Conservation (phyloP, 64 coral and sea anemone genomes). For the Catalaphyllia jardinei region DNA sequence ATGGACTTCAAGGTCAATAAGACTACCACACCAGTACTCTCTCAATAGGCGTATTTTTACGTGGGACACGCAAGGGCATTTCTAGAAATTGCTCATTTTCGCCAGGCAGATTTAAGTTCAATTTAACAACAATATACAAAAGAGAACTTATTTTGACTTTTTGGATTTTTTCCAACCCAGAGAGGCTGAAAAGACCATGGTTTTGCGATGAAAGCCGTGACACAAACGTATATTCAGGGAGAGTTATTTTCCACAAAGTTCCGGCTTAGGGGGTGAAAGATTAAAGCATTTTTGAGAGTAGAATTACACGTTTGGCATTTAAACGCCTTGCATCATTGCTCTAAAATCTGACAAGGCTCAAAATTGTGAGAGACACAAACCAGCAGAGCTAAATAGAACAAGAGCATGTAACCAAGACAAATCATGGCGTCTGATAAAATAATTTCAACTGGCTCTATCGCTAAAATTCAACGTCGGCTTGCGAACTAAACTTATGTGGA, state of each 20-base stretch:
- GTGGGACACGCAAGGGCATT: slow-evolving; percentile 34
- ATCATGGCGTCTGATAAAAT: background rate
- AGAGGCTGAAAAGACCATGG: background rate
- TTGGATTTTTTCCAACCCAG: slow-evolving; percentile 12
- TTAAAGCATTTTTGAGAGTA: slow-evolving; percentile 38
- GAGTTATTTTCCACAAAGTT: background rate
- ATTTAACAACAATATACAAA: background rate
- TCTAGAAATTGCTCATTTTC: background rate
- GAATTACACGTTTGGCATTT: slow-evolving; percentile 17
- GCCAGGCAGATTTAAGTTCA: background rate
- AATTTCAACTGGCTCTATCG: background rate
- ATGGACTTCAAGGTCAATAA: slow-evolving; percentile 31
- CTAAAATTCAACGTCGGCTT: background rate
- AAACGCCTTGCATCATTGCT: background rate
- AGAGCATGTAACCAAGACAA: background rate
- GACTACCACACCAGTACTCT: slow-evolving; percentile 37
- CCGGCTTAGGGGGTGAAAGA: slow-evolving; percentile 17
- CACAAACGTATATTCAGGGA: slow-evolving; percentile 9
- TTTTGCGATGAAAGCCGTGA: slow-evolving; percentile 10
- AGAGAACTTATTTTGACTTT: background rate
- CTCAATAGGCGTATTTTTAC: slow-evolving; percentile 20
- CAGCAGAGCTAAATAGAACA: background rate
- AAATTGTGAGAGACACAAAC: background rate
- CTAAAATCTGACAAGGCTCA: slow-evolving; percentile 29
- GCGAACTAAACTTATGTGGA: background rate